Conservation (phyloP, 2,113 vertebrate genomes). For the Gallinago paraguaiae region DNA sequence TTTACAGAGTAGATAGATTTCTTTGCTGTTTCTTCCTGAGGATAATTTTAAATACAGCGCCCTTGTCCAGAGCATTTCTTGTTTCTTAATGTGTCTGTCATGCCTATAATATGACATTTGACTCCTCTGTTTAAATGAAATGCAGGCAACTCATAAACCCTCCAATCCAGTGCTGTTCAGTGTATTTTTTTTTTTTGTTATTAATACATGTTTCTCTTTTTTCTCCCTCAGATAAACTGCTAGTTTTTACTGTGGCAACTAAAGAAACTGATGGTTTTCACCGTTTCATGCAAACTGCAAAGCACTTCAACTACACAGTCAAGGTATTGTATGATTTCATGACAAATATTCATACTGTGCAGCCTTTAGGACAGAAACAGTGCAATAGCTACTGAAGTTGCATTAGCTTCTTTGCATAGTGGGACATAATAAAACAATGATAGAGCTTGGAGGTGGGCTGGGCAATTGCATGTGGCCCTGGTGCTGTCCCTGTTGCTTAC, state of each 20-base stretch:
- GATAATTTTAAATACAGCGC: background rate
- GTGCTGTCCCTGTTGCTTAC: background rate
- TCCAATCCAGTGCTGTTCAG: background rate
- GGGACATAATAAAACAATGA: background rate
- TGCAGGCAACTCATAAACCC: background rate
- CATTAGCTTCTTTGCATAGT: background rate
- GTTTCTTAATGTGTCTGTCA: background rate
- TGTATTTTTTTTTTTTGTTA: background rate
- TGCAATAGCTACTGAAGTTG: background rate
- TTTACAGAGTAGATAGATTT: background rate
- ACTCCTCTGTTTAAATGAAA: background rate
- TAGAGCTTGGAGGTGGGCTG: background rate
- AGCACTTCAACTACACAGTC: constrained; percentile 93
- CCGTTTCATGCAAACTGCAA: constrained; percentile 91
- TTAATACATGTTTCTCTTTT: background rate
- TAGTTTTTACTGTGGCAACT: constrained; percentile 93
- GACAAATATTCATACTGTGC: background rate
- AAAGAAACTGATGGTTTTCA: constrained; percentile 91
- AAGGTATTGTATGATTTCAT: constrained; percentile 80
- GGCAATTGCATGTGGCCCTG: background rate
- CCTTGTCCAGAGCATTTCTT: background rate
- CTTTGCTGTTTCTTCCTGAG: background rate
- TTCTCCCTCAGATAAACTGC: constrained; percentile 84
- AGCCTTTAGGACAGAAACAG: background rate
- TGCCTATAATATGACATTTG: background rate